Percentiles rank a stretch among this genome's conserved stretches.
These are phyloP conservation scores for Xenopus borealis DNA, from an alignment of 2,113 vertebrate genomes.

Conservation along the genomic window DNA sequence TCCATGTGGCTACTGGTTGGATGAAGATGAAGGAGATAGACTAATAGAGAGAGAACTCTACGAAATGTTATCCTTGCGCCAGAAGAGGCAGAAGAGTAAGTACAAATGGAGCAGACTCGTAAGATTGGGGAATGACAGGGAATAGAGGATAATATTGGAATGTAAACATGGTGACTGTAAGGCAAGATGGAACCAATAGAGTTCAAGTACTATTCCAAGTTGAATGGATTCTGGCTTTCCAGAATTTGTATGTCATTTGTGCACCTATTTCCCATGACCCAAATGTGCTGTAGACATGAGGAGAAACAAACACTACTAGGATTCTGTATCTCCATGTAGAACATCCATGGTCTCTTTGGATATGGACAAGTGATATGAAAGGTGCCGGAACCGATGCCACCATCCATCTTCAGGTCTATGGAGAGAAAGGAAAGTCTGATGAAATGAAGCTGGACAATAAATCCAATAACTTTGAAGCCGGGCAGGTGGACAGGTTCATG, in stretches of 20 bases:
- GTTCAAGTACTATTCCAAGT: too few relatives aligned
- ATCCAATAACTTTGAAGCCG: conserved; percentile 91
- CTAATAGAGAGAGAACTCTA: conserved; percentile 91
- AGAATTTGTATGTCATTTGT: too few relatives aligned
- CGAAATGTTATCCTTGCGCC: conserved; percentile 91
- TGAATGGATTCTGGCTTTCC: too few relatives aligned
- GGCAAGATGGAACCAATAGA: too few relatives aligned
- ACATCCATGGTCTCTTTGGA: conserved; percentile 91
- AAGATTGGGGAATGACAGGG: too few relatives aligned
- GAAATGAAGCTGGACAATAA: conserved; percentile 90
- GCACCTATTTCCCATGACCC: too few relatives aligned
- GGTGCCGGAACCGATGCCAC: conserved; percentile 90
- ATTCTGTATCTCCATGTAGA: conserved; percentile 62
- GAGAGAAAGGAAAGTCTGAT: conserved; percentile 87
- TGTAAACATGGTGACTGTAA: too few relatives aligned
- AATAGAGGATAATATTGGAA: too few relatives aligned
- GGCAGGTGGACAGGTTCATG: conserved; percentile 85
- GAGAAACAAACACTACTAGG: neutral
- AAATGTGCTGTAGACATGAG: too few relatives aligned
- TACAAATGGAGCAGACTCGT: conserved; percentile 11
- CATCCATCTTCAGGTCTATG: conserved; percentile 90
- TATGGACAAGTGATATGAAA: conserved; percentile 91
- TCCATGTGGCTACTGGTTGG: conserved; percentile 87
- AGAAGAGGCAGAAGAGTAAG: conserved; percentile 87
- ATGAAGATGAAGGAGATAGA: conserved; percentile 89